These are phyloP conservation scores for Hyperoplus lanceolatus DNA, from an alignment of 2,797 vertebrate genomes.

Conservation along the genomic window DNA sequence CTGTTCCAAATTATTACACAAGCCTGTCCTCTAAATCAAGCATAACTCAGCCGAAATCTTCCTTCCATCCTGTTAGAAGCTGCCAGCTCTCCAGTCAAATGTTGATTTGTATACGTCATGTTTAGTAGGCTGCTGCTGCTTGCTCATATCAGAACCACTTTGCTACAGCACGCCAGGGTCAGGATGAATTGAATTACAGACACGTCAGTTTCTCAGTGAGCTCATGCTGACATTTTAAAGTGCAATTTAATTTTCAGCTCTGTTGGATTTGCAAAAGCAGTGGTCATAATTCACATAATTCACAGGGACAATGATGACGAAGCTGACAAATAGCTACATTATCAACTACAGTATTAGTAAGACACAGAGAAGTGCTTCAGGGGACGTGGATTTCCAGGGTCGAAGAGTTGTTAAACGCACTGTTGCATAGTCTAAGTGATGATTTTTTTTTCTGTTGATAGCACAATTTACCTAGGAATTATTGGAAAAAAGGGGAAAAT, in stretches of 20 bases:
- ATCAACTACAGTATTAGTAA: conserved; percentile 62
- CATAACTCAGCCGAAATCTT: conserved; percentile 8
- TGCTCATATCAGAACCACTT: conserved; percentile 19
- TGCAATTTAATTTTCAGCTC: conserved; percentile 67
- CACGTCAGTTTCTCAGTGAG: conserved; percentile 36
- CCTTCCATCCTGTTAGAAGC: conserved; percentile 2
- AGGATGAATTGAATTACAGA: conserved; percentile 33
- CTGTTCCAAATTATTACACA: conserved; percentile 26
- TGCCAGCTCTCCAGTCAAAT: conserved; percentile 24
- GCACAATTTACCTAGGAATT: conserved; percentile 44
- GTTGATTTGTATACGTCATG: conserved; percentile 6
- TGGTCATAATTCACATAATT: conserved; percentile 45
- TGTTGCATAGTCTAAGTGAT: conserved; percentile 70
- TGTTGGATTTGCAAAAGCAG: conserved; percentile 74
- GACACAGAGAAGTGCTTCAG: conserved; percentile 41
- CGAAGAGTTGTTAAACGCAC: conserved; percentile 39
- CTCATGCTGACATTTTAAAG: conserved; percentile 67
- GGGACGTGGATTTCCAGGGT: conserved; percentile 25
- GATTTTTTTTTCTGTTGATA: conserved; percentile 25
- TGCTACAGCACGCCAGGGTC: conserved; percentile 8
- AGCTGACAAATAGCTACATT: conserved; percentile 36
- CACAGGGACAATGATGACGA: conserved; percentile 34
- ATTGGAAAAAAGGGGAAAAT: conserved; percentile 23
- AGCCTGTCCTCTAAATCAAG: conserved; percentile 5
- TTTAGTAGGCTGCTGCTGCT: neutral